Base-by-base conservation (phyloP, 2,113 vertebrate species). In the Trinectes maculatus region DNA sequence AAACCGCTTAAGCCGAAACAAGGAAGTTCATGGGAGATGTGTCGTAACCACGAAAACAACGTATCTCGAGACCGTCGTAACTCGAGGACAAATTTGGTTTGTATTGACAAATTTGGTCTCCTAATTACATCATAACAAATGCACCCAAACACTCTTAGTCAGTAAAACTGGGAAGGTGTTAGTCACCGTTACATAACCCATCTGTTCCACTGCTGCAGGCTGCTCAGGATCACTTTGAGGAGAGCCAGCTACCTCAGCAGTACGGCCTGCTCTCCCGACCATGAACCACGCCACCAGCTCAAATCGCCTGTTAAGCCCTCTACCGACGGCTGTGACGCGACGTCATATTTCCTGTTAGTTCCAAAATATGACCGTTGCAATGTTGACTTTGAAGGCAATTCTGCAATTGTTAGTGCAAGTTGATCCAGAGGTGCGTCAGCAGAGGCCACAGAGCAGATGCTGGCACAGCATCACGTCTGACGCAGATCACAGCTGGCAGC, bases 401-500 rank as follows among this genome's bases (percentile, higher is more conserved):
- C 75, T 16, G 61, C 2, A 49, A 21, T 19, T 60, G 66, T 19
- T 16, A 24, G 48, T 68, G 70, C 46, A 55, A 29, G 69, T 18
- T 1, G 54, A 74, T 81, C 62, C 71, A 64, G 71, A 36, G 29
- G 57, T 16, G 25, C 34, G 55, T 77, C 61, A 68, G 75, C 22
- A 4, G 56, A 24, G 68, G 78, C 70, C 43, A n/a, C 57, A 22
- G 62, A 87, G 51, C 88, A 89, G 89, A 90, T 87, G 88, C 80
- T 85, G 77, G 77, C 88, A 18, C 85, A 88, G 85, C 80, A 73
- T 80, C 70, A 1, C 0, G 70, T 82, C 88, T 90, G 89, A 89
- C 80, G 80, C 86, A 85, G 57, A 79, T 77, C 85, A 58, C 85
- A 82, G 79, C 79, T 85, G 89, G 87, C 83, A 77, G 56, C 67